Percentiles rank a stretch among this genome's conserved stretches.
Evolutionary conservation across 2,797 vertebrate species (phyloP).

Genomic region (Spondyliosoma cantharus): DNA sequence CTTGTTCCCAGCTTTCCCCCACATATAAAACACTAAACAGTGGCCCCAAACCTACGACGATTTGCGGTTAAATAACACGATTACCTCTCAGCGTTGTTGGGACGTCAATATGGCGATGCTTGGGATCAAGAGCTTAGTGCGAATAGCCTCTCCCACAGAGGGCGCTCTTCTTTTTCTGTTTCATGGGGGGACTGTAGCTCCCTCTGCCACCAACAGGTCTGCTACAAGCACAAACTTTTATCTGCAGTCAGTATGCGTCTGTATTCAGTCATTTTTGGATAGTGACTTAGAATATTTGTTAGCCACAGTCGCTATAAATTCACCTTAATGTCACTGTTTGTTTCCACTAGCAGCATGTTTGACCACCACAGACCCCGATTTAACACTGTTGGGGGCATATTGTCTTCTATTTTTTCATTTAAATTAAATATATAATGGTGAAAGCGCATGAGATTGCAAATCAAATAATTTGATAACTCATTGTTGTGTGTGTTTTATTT

Average conservation of each 20-base stretch:
- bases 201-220: slow-evolving; percentile 71
- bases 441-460: not conserved
- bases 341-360: not conserved
- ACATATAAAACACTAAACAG: slow-evolving; percentile 10
- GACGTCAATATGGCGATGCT: slow-evolving; percentile 89
- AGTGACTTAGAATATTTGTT: not conserved
- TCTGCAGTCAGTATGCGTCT: not conserved
- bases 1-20: slow-evolving; percentile 16
- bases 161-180: slow-evolving; percentile 75
- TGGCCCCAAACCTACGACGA: slow-evolving; percentile 37
- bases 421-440: not conserved
- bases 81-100: slow-evolving; percentile 87
- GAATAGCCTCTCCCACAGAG: slow-evolving; percentile 73
- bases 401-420: not conserved
- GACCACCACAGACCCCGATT: not conserved
- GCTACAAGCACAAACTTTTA: slow-evolving; percentile 44
- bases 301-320: not conserved
- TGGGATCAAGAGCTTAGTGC: slow-evolving; percentile 81
- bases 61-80: slow-evolving; percentile 71
- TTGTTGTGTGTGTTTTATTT: not conserved
- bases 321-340: not conserved
- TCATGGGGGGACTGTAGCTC: slow-evolving; percentile 8
- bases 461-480: not conserved
- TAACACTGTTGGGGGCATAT: not conserved
- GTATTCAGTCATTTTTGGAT: not conserved